Percentiles rank a stretch among this genome's conserved stretches.
Conservation (phyloP, 2,888 invertebrate genomes). For the Eurytoma adleriae region DNA sequence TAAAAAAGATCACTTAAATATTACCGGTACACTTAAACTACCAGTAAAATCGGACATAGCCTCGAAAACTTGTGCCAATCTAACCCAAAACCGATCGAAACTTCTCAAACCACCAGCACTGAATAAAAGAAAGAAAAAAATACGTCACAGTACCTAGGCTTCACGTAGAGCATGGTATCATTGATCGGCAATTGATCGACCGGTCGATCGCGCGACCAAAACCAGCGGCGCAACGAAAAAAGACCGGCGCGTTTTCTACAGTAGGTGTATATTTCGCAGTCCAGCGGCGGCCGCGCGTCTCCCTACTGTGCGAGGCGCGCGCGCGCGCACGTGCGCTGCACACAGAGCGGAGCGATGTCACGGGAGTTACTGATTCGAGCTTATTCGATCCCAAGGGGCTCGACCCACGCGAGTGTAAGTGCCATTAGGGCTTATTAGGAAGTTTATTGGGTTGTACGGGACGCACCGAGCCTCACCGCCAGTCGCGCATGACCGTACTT, state of each 20-base stretch:
- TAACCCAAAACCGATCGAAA: too few relatives aligned
- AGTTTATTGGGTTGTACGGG: constrained; percentile 52
- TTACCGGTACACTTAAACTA: too few relatives aligned
- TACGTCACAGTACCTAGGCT: constrained; percentile 42
- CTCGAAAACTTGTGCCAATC: background rate
- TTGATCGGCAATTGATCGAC: background rate
- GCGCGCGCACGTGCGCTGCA: background rate
- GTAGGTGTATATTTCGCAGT: background rate
- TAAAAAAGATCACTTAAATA: too few relatives aligned
- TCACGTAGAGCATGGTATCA: constrained; percentile 51
- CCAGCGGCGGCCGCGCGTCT: background rate
- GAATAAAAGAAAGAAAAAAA: background rate
- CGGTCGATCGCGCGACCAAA: background rate
- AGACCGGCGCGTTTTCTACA: too few relatives aligned
- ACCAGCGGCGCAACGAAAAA: too few relatives aligned
- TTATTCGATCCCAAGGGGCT: constrained; percentile 49
- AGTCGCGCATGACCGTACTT: background rate
- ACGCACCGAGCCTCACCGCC: constrained; percentile 4
- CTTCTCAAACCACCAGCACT: background rate
- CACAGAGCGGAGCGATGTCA: constrained; percentile 29
- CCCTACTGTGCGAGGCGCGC: background rate
- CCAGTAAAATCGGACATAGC: background rate
- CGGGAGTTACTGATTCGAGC: constrained; percentile 54
- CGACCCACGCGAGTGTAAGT: constrained; percentile 55
- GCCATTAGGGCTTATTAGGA: constrained; percentile 54